Base-by-base conservation (phyloP, 2,797 vertebrate genomes). In the Mastacembelus armatus region DNA sequence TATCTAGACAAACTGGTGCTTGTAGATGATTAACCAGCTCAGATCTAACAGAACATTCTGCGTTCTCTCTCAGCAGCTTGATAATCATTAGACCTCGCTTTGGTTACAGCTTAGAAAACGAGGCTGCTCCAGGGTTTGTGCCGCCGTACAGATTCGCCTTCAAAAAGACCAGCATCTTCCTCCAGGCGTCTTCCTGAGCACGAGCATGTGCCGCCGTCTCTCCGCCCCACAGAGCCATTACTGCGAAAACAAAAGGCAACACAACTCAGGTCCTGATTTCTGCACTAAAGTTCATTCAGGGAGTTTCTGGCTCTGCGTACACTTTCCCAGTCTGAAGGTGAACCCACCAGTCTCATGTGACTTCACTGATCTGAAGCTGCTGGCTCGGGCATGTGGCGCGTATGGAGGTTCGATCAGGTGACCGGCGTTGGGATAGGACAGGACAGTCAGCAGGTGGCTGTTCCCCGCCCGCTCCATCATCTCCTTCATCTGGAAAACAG, bases 131-230 rank as follows among this genome's bases (percentile, higher is more conserved):
- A 7, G 12, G 26, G 7, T 57, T 49, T 14, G 10, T 19, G 18
- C 14, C 0, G 0, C 47, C 5, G 5, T 79, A 89, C 24, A 93
- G 74, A 30, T 91, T 77, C 18, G 91, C 71, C 18, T 67, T 74
- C 44, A 94, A 81, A 64, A 93, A 94, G 16, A 29, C 57, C 59
- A 93, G 68, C 1, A 45, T 85, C 84, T 90, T 94, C 67, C 57
- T 83, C 93, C 93, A 94, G 66, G 91, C 74, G 35, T 94, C 89
- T 21, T 94, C 91, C 84, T 93, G 91, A 52, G 92, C 92, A 1
- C 10, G 43, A 45, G 74, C 35, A 54, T 94, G 92, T 2, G 71
- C 74, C 38, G 32, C 44, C 0, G 40, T 74, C 43, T 92, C 65
- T 32, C 93, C 93, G 0, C 92, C 93, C 92, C 92, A 94, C 30